These are phyloP conservation scores for Psix sp. DNA, from an alignment of 1,140 invertebrate genomes.

Conservation along the genomic window DNA sequence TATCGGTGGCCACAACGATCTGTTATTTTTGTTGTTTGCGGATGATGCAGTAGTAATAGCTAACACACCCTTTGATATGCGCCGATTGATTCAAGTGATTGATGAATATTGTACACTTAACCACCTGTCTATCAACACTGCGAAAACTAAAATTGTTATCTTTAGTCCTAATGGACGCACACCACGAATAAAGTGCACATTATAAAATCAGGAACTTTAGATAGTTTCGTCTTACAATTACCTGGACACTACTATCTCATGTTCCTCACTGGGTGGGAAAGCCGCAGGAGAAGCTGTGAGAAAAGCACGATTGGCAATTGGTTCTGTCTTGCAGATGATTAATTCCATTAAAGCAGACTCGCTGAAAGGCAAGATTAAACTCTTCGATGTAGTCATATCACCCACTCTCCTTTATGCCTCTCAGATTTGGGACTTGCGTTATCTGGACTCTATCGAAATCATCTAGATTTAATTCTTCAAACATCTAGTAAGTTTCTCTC, in stretches of 20 bases:
- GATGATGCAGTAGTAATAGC: neutral
- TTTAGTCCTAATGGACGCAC: neutral
- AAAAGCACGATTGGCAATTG: neutral
- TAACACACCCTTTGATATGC: neutral
- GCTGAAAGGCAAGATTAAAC: neutral
- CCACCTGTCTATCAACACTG: neutral
- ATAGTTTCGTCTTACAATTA: neutral
- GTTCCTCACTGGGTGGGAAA: neutral
- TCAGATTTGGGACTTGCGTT: neutral
- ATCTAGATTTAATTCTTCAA: neutral
- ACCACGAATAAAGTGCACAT: neutral
- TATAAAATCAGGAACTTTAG: neutral
- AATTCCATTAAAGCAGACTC: neutral
- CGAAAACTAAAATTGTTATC: neutral
- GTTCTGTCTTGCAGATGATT: neutral
- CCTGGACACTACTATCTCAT: neutral
- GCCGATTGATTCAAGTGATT: neutral
- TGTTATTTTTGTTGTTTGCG: slow-evolving; percentile 14
- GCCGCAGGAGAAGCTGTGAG: neutral
- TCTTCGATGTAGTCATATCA: neutral
- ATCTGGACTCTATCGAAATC: neutral
- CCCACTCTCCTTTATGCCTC: neutral
- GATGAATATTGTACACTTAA: neutral
- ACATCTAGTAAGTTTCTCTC: neutral
- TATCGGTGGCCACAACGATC: slow-evolving; percentile 3